Percentiles rank a stretch among this genome's conserved stretches.
phyloP scores from a whole-genome alignment of 1,140 invertebrate species.

The Aphis gossypii region DNA sequence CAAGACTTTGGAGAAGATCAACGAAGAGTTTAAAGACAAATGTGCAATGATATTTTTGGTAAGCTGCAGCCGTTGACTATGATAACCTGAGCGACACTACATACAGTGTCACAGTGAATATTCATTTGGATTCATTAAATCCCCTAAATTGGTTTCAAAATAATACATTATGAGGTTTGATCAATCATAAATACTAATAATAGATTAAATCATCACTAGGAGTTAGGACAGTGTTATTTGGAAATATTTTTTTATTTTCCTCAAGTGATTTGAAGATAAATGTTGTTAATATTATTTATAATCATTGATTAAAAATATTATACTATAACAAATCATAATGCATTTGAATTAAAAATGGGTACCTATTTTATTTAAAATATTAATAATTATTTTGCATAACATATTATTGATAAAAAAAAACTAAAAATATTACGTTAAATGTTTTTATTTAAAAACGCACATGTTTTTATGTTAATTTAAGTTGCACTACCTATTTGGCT shows the following conservation, averaged over 20 bases:
- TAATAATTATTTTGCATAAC: background rate
- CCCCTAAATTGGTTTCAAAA: background rate
- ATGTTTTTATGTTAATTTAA: background rate
- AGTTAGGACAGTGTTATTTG: background rate
- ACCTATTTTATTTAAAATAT: slow-evolving; percentile 25
- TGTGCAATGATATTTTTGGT: slow-evolving; percentile 72
- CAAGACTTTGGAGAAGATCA: slow-evolving; percentile 67
- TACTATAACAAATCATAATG: background rate
- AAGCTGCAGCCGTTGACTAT: slow-evolving; percentile 58
- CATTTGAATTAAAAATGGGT: background rate
- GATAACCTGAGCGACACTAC: no score
- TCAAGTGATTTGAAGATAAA: background rate
- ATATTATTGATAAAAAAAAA: background rate
- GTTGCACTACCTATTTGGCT: slow-evolving; percentile 7
- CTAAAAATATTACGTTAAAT: background rate
- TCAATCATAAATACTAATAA: background rate
- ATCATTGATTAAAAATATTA: no score
- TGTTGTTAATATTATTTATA: background rate
- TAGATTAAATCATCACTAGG: background rate
- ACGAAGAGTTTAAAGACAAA: slow-evolving; percentile 73
- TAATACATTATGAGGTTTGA: background rate
- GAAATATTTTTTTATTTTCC: background rate
- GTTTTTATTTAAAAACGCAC: background rate
- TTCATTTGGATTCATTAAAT: background rate
- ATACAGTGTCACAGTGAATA: background rate